Conservation (phyloP, 2,797 vertebrate genomes). For the Sorex maritimensis region DNA sequence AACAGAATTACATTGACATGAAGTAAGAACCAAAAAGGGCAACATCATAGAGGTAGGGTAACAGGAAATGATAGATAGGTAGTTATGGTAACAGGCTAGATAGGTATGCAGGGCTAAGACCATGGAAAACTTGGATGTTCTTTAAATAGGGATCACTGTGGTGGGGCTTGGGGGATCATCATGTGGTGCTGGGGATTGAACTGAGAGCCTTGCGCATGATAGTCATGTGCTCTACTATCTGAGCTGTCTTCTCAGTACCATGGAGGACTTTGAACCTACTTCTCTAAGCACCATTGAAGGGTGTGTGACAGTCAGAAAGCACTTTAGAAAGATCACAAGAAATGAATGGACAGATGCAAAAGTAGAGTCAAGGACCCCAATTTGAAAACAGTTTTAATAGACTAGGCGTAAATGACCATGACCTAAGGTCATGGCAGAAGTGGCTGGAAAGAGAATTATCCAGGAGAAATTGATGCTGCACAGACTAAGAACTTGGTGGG, state of each 20-base stretch:
- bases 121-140: neutral
- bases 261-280: neutral
- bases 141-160: neutral
- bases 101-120: neutral
- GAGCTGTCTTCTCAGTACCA: neutral
- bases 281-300: neutral
- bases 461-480: neutral
- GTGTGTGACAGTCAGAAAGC: neutral
- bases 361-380: neutral
- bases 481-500: neutral
- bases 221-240: neutral
- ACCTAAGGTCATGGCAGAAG: neutral
- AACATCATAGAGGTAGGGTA: too few species aligned
- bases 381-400: neutral
- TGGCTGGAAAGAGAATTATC: neutral
- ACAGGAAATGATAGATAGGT: neutral
- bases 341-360: neutral
- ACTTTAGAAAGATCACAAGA: neutral
- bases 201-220: neutral
- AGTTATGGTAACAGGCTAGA: neutral
- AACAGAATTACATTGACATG: rapidly evolving
- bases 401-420: neutral
- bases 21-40: neutral
- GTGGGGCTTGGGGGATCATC: neutral
- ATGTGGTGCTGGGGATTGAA: too few species aligned